A percentile compares a stretch with the other conserved stretches of the same genome.
Conservation (phyloP, 2,888 invertebrate genomes). For the Amaurobius ferox region DNA sequence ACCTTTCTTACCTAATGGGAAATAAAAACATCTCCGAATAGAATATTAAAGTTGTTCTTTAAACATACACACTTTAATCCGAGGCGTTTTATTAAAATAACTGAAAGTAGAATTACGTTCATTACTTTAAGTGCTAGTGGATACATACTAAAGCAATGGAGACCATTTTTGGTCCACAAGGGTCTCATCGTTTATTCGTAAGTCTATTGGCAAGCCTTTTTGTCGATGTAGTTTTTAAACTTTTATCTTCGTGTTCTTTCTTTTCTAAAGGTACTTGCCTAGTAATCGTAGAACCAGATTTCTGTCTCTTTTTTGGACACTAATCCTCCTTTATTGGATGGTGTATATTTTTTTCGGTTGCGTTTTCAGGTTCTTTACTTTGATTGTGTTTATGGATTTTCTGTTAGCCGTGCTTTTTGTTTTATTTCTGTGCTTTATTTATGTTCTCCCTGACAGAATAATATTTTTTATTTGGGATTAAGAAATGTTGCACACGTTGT, state of each 20-base stretch:
- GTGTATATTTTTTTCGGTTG: conserved; percentile 36
- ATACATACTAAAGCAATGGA: conserved; percentile 38
- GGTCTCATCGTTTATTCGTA: conserved; percentile 31
- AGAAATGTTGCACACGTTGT: no score
- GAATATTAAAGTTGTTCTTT: background rate
- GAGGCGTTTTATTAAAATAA: conserved; percentile 44
- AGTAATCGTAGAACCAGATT: conserved; percentile 52
- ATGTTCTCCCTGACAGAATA: conserved; percentile 2
- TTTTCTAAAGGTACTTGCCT: conserved; percentile 32
- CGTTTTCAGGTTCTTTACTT: conserved; percentile 21
- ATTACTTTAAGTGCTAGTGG: conserved; percentile 43
- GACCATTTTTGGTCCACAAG: conserved; percentile 55
- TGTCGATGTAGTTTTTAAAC: conserved; percentile 31
- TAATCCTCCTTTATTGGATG: conserved; percentile 62
- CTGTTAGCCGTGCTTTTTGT: conserved; percentile 14
- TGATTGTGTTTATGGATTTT: conserved; percentile 37
- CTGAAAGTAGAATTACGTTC: conserved; percentile 54
- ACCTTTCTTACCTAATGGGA: background rate
- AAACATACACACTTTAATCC: conserved; percentile 14
- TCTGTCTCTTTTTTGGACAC: conserved; percentile 36
- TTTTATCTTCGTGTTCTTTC: background rate
- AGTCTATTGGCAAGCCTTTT: conserved; percentile 49
- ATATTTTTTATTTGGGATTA: conserved; percentile 5
- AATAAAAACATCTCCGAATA: background rate
- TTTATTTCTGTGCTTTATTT: conserved; percentile 14